These are phyloP conservation scores for Daboia siamensis DNA, from an alignment of 2,113 vertebrate genomes.

Conservation along the genomic window DNA sequence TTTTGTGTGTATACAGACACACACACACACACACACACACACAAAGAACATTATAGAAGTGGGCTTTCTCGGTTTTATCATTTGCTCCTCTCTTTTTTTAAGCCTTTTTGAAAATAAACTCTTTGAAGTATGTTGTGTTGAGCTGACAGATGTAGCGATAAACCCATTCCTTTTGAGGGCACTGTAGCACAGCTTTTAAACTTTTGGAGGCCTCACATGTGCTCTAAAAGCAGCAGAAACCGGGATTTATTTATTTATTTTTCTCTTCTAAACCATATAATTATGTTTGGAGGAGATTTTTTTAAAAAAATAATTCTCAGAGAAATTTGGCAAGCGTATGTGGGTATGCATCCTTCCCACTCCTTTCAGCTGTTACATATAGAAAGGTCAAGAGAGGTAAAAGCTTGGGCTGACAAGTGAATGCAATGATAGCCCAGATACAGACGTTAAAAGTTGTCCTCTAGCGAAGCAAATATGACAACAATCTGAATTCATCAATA, in stretches of 20 bases:
- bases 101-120: not conserved
- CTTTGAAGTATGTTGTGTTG: not conserved
- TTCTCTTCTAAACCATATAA: not conserved
- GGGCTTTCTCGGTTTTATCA: too few relatives aligned
- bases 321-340: not conserved
- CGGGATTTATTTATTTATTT: fast-evolving
- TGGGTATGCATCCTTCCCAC: not conserved
- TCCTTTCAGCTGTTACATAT: not conserved
- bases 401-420: not conserved
- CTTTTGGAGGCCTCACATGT: not conserved
- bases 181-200: constrained; percentile 56
- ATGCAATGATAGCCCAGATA: not conserved
- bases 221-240: not conserved
- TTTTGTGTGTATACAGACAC: not conserved
- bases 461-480: not conserved
- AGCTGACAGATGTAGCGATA: not conserved
- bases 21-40: not conserved
- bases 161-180: constrained; percentile 59
- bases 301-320: not conserved
- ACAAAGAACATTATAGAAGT: not conserved
- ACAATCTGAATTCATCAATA: not conserved
- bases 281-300: not conserved
- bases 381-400: constrained; percentile 19
- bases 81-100: not conserved
- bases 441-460: not conserved